These are phyloP conservation scores for Spicauda simplicius DNA, from an alignment of 2,888 invertebrate genomes.

Conservation along the genomic window DNA sequence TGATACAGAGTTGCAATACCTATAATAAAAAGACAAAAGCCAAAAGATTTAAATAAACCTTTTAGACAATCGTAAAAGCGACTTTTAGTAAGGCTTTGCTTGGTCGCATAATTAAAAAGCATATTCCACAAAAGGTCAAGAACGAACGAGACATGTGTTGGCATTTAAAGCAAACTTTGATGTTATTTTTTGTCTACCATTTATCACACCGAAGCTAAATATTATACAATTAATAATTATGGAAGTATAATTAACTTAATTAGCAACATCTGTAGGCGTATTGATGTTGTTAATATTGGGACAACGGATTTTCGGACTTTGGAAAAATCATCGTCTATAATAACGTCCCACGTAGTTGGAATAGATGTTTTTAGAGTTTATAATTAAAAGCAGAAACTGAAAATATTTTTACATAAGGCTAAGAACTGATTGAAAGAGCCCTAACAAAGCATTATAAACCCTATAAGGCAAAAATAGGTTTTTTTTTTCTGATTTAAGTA, in stretches of 20 bases:
- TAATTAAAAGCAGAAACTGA: no score
- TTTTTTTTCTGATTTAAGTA: no score
- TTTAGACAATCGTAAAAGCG: conserved; percentile 34
- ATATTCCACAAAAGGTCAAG: conserved; percentile 43
- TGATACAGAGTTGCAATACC: neutral
- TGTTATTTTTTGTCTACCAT: conserved; percentile 27
- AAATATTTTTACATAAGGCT: no score
- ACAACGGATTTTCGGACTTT: no score
- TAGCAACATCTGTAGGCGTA: neutral
- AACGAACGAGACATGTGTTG: conserved; percentile 40
- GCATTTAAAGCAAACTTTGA: conserved; percentile 41
- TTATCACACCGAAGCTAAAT: conserved; percentile 13
- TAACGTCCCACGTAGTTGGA: no score
- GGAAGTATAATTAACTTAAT: neutral
- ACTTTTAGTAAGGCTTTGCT: conserved; percentile 30
- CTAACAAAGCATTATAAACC: no score
- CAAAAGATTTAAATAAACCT: conserved; percentile 28
- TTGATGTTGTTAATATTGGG: no score
- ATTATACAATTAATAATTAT: neutral
- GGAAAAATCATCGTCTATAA: no score
- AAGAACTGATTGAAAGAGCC: no score
- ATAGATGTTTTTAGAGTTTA: no score
- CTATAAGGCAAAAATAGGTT: no score
- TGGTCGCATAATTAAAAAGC: conserved; percentile 40
- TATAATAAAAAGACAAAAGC: conserved; percentile 7